These are phyloP conservation scores for Drosophila insularis DNA, from an alignment of 1,140 invertebrate genomes.

Conservation along the genomic window DNA sequence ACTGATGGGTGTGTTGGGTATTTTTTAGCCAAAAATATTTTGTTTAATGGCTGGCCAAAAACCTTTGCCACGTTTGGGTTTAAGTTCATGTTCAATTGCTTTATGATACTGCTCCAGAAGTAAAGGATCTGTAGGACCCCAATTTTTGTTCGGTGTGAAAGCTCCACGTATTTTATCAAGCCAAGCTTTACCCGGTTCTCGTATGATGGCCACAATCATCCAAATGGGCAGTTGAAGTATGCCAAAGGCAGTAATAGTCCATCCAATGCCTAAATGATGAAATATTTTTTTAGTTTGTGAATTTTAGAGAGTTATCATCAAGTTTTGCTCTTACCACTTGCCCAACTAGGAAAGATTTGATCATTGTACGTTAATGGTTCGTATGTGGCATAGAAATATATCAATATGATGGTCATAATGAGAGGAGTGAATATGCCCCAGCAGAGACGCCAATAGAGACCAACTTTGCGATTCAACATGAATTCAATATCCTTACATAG, in stretches of 20 bases:
- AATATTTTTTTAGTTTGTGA: not conserved
- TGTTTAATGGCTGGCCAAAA: slow-evolving; percentile 69
- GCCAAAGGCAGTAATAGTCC: slow-evolving; percentile 84
- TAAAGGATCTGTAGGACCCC: slow-evolving; percentile 84
- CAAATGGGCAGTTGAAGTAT: slow-evolving; percentile 85
- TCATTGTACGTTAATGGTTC: slow-evolving; percentile 84
- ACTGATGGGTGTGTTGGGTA: too few relatives aligned
- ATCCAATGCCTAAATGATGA: slow-evolving; percentile 83
- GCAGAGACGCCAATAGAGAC: slow-evolving; percentile 90
- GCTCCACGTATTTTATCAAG: slow-evolving; percentile 82
- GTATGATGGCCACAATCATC: slow-evolving; percentile 83
- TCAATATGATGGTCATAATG: slow-evolving; percentile 86
- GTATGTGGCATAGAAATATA: slow-evolving; percentile 86
- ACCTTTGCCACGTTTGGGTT: slow-evolving; percentile 46
- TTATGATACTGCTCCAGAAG: slow-evolving; percentile 76
- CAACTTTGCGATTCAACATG: slow-evolving; percentile 88
- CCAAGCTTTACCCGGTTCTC: slow-evolving; percentile 74
- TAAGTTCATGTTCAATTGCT: slow-evolving; percentile 63
- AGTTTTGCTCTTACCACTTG: slow-evolving; percentile 68
- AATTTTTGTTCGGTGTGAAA: slow-evolving; percentile 83
- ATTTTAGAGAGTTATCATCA: not conserved
- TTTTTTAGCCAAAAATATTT: slow-evolving; percentile 59
- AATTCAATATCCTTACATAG: slow-evolving; percentile 86
- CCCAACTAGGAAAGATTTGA: slow-evolving; percentile 82
- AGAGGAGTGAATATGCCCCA: slow-evolving; percentile 91